Base-by-base conservation (phyloP, 2,888 invertebrate genomes). In the Melanotus villosus region DNA sequence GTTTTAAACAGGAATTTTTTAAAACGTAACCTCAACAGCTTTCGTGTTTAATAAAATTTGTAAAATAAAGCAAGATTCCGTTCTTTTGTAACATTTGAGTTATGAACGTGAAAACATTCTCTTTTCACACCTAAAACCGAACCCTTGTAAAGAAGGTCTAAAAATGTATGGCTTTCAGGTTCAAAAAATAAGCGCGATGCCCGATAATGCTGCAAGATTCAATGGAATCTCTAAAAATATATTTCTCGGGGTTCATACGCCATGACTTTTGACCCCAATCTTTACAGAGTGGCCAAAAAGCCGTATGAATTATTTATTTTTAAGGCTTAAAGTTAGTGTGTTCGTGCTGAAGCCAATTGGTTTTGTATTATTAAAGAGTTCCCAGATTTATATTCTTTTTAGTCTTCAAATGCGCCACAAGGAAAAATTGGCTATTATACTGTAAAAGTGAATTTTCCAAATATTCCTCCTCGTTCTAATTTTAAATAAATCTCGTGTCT, bases 321-420 rank as follows among this genome's bases (percentile, higher is more conserved):
- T 21, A 36, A 12, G 58, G 18, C 43, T 60, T 47, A 19, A 59
- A 45, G 60, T 47, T 60, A 60, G 47, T 60, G 34, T 60, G 16
- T 34, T 47, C 30, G 16, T 18, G 52, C 26, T 23, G n/a, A 23
- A 30, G 26, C 38, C 58, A 58, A 58, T 58, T 58, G 58, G 58
- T 30, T 58, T 26, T 58, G 21, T 58, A 58, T 58, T 58, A 58
- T 58, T 58, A 43, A 58, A 58, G 58, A 58, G 26, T 30, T 23
- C 10, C 26, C 18, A 43, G 58, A 58, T 58, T 58, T 58, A 58
- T 58, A 26, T 18, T 26, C 58, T 41, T 41, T 47, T 47, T 19
- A 52, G n/a, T 16, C 34, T 47, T 19, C 21, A 43, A 2, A 43
- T 43, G 14, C 14, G n/a, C n/a, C n/a, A n/a, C n/a, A n/a, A 26